Evolutionary conservation across 1,140 invertebrate genomes (phyloP).

Genomic region (Cephus cinctus): DNA sequence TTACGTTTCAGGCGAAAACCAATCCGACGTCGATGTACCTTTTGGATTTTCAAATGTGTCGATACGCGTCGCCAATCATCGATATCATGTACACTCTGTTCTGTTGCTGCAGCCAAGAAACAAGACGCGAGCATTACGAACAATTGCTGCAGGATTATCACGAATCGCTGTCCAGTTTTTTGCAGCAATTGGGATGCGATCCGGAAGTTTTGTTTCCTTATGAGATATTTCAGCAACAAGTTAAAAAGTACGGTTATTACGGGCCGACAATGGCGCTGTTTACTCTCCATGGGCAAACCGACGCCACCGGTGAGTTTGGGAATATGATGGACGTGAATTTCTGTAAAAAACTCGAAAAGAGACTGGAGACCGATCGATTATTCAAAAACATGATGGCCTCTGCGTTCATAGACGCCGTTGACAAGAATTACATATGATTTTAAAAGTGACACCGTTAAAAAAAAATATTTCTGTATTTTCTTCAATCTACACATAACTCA

Average conservation of each 20-base stretch:
- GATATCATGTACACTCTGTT: slow-evolving; percentile 61
- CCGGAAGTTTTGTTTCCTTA: slow-evolving; percentile 32
- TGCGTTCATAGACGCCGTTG: too few species aligned
- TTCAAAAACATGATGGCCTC: too few species aligned
- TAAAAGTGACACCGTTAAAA: too few species aligned
- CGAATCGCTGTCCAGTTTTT: slow-evolving; percentile 35
- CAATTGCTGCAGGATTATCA: slow-evolving; percentile 54
- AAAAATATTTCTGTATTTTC: too few species aligned
- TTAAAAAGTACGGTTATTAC: slow-evolving; percentile 29
- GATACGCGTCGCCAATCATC: slow-evolving; percentile 50
- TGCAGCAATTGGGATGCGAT: slow-evolving; percentile 35
- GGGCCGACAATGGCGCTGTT: slow-evolving; percentile 24
- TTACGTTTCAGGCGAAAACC: slow-evolving; percentile 24
- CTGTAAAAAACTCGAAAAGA: slow-evolving; percentile 6
- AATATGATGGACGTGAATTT: slow-evolving; percentile 8
- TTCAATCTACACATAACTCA: too few species aligned
- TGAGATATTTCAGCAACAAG: slow-evolving; percentile 24
- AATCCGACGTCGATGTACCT: slow-evolving; percentile 41
- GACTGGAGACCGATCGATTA: too few species aligned
- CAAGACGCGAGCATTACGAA: slow-evolving; percentile 47
- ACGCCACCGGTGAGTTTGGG: slow-evolving; percentile 13
- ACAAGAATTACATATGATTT: too few species aligned
- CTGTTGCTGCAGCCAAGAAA: slow-evolving; percentile 50
- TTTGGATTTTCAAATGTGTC: slow-evolving; percentile 58
- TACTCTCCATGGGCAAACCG: slow-evolving; percentile 21